Evolutionary conservation across 2,888 invertebrate species (phyloP), one percentile per base, ranked within the genome.

Genomic region (Drosophila gaucha): DNA sequence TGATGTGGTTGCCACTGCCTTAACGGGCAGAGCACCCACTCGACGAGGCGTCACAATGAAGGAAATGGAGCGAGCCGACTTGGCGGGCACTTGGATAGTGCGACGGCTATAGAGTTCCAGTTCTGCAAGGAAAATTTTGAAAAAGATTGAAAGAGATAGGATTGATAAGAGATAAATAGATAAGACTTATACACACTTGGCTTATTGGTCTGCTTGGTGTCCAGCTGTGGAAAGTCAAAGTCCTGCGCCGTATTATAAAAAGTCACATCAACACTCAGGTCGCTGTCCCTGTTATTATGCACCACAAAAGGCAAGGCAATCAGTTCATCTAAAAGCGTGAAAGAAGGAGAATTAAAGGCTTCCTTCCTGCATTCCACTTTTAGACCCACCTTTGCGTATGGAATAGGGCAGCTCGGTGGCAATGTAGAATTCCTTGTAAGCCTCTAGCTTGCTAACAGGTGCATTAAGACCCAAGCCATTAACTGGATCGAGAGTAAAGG

Each of bases 301-400:
- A 99, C 94, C 14, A 97, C 96, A 44, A 97, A 95, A 24, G 98
- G 96, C 49, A 98, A 94, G 0, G 97, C 96, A 51, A 99, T 93
- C n/a, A 96, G 95, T 92, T 99, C 99, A 26, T 97, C 98, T 91
- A 8, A 2, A 75, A 54, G 8, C 5, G 1, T 9, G 1, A 18
- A 2, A 12, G 12, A 16, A 16, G n/a, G 5, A 8, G 1, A 3
- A 10, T 47, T 9, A 10, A 0, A n/a, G 0, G 3, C 6, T 3
- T 9, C 16, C 2, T 2, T 30, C 22, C 5, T 0, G 3, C 5
- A 2, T 1, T 3, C 0, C 10, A 2, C 10, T 20, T 8, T 3
- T 2, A n/a, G 8, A 28, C 52, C 9, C 33, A 89, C 91, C 91
- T 68, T 95, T 94, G 80, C 97, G 96, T 12, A 99, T 94, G 0